Evolutionary conservation across 2,888 invertebrate genomes (phyloP).

Genomic region (Cenopis cana): DNA sequence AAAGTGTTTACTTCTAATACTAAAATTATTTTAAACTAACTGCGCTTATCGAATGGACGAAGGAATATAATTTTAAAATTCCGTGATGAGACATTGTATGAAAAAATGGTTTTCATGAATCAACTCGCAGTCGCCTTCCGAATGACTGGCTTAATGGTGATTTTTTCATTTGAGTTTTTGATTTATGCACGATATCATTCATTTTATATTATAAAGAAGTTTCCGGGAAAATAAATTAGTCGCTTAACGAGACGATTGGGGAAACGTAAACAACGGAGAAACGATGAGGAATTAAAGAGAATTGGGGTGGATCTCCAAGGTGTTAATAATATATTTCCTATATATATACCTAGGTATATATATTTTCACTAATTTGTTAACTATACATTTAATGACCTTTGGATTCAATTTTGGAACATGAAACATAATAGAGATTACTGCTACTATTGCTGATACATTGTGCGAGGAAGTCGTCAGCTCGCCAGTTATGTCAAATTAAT

Average conservation of each 20-base stretch:
- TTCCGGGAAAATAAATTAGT: constrained; percentile 20
- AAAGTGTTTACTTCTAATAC: neutral
- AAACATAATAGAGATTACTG: no score
- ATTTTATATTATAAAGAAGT: constrained; percentile 56
- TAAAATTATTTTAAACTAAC: constrained; percentile 19
- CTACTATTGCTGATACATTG: no score
- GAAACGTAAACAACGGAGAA: constrained; percentile 24
- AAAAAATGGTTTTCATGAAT: constrained; percentile 70
- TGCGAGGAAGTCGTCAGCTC: no score
- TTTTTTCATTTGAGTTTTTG: constrained; percentile 73
- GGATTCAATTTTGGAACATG: no score
- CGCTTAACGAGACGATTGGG: constrained; percentile 29
- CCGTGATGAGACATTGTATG: constrained; percentile 51
- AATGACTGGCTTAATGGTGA: constrained; percentile 72
- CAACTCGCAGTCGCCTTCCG: constrained; percentile 70
- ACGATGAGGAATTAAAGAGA: constrained; percentile 22
- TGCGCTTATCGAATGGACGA: constrained; percentile 2
- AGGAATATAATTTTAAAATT: constrained; percentile 35
- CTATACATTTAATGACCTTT: neutral
- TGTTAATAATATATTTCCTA: neutral
- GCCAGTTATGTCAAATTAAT: no score
- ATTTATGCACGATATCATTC: constrained; percentile 72
- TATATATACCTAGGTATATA: no score
- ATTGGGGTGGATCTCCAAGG: neutral
- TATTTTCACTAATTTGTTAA: neutral